Evolutionary conservation across 2,888 invertebrate species (phyloP).

Genomic region (Scaptomyza cyrtandrae): DNA sequence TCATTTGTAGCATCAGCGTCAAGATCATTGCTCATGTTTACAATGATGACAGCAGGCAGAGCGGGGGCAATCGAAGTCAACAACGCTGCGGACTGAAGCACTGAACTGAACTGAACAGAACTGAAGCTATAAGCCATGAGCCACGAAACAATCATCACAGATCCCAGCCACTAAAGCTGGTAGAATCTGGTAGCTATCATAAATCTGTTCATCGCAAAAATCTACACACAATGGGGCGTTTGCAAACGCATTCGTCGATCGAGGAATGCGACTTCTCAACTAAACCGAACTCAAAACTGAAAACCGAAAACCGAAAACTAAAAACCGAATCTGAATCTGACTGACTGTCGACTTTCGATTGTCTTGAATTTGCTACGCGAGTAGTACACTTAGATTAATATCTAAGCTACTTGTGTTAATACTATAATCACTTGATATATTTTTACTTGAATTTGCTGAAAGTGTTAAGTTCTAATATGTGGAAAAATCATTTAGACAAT

Average conservation of each 20-base stretch:
- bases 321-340: conserved; percentile 50
- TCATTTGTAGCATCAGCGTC: conserved; percentile 84
- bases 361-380: conserved; percentile 34
- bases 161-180: conserved; percentile 26
- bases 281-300: conserved; percentile 17
- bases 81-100: conserved; percentile 5
- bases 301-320: conserved; percentile 4
- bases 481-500: too few relatives aligned
- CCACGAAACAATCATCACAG: conserved; percentile 25
- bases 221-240: conserved; percentile 83
- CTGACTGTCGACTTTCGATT: conserved; percentile 53
- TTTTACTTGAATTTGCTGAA: too few relatives aligned
- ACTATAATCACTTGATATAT: too few relatives aligned
- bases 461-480: too few relatives aligned
- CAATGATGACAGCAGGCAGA: conserved; percentile 81
- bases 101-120: conserved; percentile 12
- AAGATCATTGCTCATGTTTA: conserved; percentile 84
- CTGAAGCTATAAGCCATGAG: conserved; percentile 14
- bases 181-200: conserved; percentile 70
- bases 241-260: conserved; percentile 74
- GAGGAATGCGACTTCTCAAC: conserved; percentile 53
- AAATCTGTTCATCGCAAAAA: conserved; percentile 80
- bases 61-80: conserved; percentile 46
- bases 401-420: not conserved
- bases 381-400: conserved; percentile 29